Evolutionary conservation across 2,888 invertebrate genomes (phyloP), one percentile per base, ranked within the genome.

Genomic region (Atrina japonica): DNA sequence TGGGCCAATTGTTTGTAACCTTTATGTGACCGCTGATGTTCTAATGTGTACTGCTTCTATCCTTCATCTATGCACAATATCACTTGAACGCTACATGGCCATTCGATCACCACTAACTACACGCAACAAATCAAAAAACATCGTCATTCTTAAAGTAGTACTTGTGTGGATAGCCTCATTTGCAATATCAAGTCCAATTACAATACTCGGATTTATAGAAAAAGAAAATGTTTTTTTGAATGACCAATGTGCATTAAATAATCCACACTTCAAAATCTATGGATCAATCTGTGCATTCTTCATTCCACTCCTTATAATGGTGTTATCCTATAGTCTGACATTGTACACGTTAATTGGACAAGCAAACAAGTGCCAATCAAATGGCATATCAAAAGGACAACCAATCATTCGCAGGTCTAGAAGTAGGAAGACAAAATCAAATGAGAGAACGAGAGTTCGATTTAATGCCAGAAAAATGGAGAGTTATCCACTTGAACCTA

Each of bases 281-380:
- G 98, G 98, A 43, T 97, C 97, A 66, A 95, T 97, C 85, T 95
- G 97, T 83, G 97, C 97, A 82, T 98, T 98, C 92, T 97, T 98
- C 92, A 97, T 98, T 76, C 98, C 98, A 0, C 92, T 98, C 78
- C 93, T 95, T 50, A 97, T 99, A 80, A 98, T 98, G 98, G 93
- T 97, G 87, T 92, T 97, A 72, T 97, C 97, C n/a, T 98, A 98
- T 88, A 95, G 96, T 5, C 92, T 97, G 82, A 99, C 98, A 0
- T 96, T 98, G 21, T 93, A 95, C 69, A 92, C 98, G 30, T 92
- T 98, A 86, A 96, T 96, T 45, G 92, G 94, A 73, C 96, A 97
- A 91, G 88, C 89, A 14, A 83, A 86, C 53, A 73, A 85, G 70
- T 85, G 85, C 65, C 74, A 77, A 6, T 68, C 67, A 9, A 59